A percentile compares a stretch with the other conserved stretches of the same genome.
Evolutionary conservation across 2,888 invertebrate genomes (phyloP).

Genomic region (Sepioteuthis lessoniana): DNA sequence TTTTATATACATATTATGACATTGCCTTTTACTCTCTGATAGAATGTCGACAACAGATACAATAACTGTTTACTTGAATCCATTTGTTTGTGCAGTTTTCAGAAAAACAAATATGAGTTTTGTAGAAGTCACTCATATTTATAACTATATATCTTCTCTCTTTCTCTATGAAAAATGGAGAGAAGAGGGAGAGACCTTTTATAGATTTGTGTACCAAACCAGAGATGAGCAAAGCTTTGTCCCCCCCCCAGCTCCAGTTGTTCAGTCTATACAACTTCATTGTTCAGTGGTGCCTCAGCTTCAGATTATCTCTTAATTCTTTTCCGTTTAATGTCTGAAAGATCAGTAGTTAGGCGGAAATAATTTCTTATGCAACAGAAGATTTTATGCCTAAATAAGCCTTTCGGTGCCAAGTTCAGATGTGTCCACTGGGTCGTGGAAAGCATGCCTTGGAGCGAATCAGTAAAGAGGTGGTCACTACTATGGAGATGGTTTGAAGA

Average conservation of each 20-base stretch:
- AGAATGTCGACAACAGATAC: no score
- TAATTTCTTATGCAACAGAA: not conserved
- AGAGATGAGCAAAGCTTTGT: not conserved
- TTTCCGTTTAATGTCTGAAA: constrained; percentile 4
- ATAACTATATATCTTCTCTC: not conserved
- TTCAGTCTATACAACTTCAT: not conserved
- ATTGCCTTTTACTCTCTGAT: no score
- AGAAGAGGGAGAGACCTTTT: not conserved
- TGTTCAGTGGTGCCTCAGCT: not conserved
- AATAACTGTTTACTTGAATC: no score
- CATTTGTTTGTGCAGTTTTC: no score
- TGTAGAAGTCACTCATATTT: no score
- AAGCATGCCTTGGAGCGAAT: not conserved
- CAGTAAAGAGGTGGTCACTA: not conserved
- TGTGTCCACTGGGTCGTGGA: not conserved
- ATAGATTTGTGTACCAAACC: not conserved
- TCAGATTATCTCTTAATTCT: constrained; percentile 33
- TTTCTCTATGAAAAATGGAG: not conserved
- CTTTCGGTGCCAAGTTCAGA: constrained; percentile 33
- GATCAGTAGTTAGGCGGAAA: not conserved
- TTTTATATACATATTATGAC: no score
- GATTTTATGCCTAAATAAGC: constrained; percentile 23
- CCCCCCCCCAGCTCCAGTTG: not conserved
- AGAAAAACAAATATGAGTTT: no score
- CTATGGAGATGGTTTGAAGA: not conserved